These are phyloP conservation scores for Pluvianellus socialis DNA, from an alignment of 2,113 vertebrate genomes.

Conservation along the genomic window DNA sequence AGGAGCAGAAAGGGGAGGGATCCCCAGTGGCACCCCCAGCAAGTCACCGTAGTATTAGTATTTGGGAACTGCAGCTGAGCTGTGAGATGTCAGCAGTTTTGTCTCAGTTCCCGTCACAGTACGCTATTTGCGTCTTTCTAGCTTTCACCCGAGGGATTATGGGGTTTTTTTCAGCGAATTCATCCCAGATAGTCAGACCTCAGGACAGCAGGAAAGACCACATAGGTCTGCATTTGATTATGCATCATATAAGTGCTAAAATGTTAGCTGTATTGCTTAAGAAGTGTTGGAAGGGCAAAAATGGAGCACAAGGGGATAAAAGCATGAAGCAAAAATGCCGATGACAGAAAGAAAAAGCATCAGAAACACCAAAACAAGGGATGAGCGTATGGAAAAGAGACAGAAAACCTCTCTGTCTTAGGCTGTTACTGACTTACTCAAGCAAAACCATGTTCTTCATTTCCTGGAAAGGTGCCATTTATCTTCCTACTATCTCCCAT, in stretches of 20 bases:
- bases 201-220: background rate
- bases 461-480: background rate
- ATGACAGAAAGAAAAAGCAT: background rate
- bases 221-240: background rate
- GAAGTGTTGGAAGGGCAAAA: background rate
- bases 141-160: background rate
- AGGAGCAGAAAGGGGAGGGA: background rate
- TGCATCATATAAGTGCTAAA: background rate
- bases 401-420: background rate
- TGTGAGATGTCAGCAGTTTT: background rate
- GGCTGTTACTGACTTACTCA: background rate
- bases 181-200: background rate
- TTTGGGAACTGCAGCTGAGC: background rate
- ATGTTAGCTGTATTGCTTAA: background rate
- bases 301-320: background rate
- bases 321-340: accelerated
- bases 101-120: background rate
- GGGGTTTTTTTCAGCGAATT: background rate
- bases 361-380: background rate
- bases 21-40: background rate
- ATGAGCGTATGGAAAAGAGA: background rate
- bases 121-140: background rate
- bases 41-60: background rate
- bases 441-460: background rate
- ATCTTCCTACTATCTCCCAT: background rate